Base-by-base conservation (phyloP, 2,797 vertebrate species). In the Melanotaenia maccullochi region DNA sequence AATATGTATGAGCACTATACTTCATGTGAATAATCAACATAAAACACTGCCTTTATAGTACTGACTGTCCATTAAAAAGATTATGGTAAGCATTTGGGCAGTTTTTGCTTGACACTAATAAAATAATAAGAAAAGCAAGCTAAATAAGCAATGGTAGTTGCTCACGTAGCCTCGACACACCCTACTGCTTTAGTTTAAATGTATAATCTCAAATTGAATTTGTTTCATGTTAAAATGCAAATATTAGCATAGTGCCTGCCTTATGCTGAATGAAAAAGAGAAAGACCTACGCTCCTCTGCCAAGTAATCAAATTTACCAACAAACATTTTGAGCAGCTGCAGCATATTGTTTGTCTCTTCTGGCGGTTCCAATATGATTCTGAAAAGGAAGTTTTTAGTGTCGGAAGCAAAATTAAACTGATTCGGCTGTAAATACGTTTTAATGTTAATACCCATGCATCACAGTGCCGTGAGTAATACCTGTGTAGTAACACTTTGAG, bases 281-380 rank as follows among this genome's bases (percentile, higher is more conserved):
- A 14, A 51, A 12, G 55, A 49, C 47, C 0, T 22, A 62, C 73
- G 65, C 71, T 75, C 58, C 22, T 58, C 20, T 55, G 56, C 38
- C 36, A 56, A 44, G 64, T 79, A 84, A 87, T 85, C 67, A 3
- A 35, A 85, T 86, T 85, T 78, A 12, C 55, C 20, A 58, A 28
- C 66, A 68, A 47, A 66, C 60, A 6, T 71, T 68, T 69, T 71
- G 35, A 68, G 68, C 38, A 73, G 60, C 71, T 62, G 51, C 28
- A 65, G 40, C 51, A 57, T 63, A 56, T 40, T 58, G 63, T 76
- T 24, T 24, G 8, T 16, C 30, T 40, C 9, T 52, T 69, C 6
- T 20, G 47, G 12, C 22, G 18, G 73, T 5, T 9, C 4, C 61
- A 44, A 61, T 49, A 40, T 42, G 22, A 55, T 30, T 42, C n/a